A percentile compares a stretch with the other conserved stretches of the same genome.
Evolutionary conservation across 1,140 invertebrate species (phyloP).

Genomic region (Delia radicum): DNA sequence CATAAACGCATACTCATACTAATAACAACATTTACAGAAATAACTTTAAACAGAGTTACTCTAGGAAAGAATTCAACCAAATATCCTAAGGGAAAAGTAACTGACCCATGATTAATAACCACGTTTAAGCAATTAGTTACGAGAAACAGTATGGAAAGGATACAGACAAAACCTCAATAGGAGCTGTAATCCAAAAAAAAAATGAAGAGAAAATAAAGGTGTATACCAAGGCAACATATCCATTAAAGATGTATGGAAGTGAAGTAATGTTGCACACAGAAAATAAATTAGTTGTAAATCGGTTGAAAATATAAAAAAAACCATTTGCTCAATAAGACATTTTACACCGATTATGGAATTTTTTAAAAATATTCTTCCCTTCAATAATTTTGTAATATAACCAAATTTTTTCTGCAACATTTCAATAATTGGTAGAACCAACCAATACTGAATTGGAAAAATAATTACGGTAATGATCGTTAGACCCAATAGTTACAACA

Average conservation of each 20-base stretch:
- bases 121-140: constrained; percentile 20
- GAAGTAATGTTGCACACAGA: too few relatives aligned
- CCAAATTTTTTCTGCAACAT: too few relatives aligned
- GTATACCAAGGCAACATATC: neutral
- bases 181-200: neutral
- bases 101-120: constrained; percentile 16
- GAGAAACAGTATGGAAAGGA: neutral
- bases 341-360: too few relatives aligned
- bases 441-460: too few relatives aligned
- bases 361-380: too few relatives aligned
- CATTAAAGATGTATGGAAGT: neutral
- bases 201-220: neutral
- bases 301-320: too few relatives aligned
- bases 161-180: neutral
- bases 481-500: too few relatives aligned
- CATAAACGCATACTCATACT: neutral
- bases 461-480: too few relatives aligned
- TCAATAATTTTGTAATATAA: too few relatives aligned
- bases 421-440: too few relatives aligned
- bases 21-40: neutral
- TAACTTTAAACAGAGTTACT: neutral
- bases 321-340: too few relatives aligned
- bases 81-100: neutral
- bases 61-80: neutral
- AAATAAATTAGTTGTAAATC: too few relatives aligned